These are phyloP conservation scores for Hydra vulgaris DNA, from an alignment of 30 jellyfish, hydroid and myxozoan genomes.

Conservation along the genomic window DNA sequence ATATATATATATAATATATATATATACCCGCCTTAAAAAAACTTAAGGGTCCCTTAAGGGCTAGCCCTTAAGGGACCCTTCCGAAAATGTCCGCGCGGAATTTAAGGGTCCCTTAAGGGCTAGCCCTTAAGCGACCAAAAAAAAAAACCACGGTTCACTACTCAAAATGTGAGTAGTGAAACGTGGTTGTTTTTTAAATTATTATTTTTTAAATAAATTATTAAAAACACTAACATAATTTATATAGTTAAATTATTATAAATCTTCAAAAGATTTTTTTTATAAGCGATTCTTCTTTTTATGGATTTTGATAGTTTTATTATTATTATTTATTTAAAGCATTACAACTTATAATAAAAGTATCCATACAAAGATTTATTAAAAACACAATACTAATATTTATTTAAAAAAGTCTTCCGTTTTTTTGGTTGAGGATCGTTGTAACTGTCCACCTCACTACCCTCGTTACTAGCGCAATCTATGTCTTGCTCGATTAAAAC, in stretches of 20 bases:
- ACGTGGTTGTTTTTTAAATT: background rate
- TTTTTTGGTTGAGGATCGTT: background rate
- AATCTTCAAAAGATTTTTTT: too few relatives aligned
- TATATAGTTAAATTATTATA: too few relatives aligned
- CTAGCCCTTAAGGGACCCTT: too few relatives aligned
- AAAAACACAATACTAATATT: background rate
- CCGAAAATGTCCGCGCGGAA: too few relatives aligned
- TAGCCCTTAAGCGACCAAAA: background rate
- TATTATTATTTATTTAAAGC: too few relatives aligned
- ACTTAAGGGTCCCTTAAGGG: too few relatives aligned
- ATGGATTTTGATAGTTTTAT: too few relatives aligned
- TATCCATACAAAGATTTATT: too few relatives aligned
- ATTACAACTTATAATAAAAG: too few relatives aligned
- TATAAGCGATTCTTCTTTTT: too few relatives aligned
- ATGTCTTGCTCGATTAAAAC: background rate
- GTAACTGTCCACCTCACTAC: background rate
- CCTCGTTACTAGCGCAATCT: background rate
- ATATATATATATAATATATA: too few relatives aligned
- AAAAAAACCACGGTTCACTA: background rate
- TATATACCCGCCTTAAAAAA: background rate
- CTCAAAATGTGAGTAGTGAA: background rate
- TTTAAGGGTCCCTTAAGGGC: background rate
- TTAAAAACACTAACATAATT: background rate
- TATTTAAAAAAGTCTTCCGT: background rate
- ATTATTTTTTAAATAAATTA: too few relatives aligned